These are phyloP conservation scores for Gila robusta DNA, from an alignment of 2,797 vertebrate species.

Conservation along the genomic window DNA sequence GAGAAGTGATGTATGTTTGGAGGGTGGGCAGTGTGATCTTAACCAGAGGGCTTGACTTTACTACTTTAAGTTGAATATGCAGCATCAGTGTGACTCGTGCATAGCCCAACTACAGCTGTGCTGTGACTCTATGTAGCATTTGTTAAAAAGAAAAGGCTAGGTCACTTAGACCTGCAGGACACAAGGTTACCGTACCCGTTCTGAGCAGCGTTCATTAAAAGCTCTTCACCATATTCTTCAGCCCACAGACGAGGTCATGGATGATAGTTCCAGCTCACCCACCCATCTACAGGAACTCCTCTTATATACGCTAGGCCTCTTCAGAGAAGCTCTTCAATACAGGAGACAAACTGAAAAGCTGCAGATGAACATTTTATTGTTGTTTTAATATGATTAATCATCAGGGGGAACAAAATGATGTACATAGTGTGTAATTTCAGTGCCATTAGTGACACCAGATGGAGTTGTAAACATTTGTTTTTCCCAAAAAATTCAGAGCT, in stretches of 20 bases:
- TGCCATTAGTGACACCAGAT: neutral
- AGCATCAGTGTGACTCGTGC: slow-evolving; percentile 22
- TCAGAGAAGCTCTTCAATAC: neutral
- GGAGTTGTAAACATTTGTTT: neutral
- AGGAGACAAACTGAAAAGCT: neutral
- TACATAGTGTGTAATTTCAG: neutral
- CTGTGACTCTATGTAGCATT: slow-evolving; percentile 3
- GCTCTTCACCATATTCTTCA: slow-evolving; percentile 55
- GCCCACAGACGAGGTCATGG: slow-evolving; percentile 59
- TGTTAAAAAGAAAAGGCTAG: slow-evolving; percentile 53
- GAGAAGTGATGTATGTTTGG: neutral
- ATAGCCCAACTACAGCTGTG: slow-evolving; percentile 12
- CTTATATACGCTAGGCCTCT: neutral
- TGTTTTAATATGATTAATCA: neutral
- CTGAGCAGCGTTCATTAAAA: slow-evolving; percentile 68
- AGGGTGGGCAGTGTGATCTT: slow-evolving; percentile 12
- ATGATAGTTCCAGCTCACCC: slow-evolving; percentile 6
- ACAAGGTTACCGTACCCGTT: slow-evolving; percentile 76
- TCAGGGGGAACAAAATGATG: neutral
- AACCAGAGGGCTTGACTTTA: slow-evolving; percentile 31
- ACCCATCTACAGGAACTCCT: neutral
- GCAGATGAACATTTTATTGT: neutral
- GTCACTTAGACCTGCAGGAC: slow-evolving; percentile 68
- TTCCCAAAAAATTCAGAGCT: neutral
- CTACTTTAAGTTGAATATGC: slow-evolving; percentile 21